phyloP scores from a whole-genome alignment of 1,140 invertebrate species.

The Heliconius eleuchia region DNA sequence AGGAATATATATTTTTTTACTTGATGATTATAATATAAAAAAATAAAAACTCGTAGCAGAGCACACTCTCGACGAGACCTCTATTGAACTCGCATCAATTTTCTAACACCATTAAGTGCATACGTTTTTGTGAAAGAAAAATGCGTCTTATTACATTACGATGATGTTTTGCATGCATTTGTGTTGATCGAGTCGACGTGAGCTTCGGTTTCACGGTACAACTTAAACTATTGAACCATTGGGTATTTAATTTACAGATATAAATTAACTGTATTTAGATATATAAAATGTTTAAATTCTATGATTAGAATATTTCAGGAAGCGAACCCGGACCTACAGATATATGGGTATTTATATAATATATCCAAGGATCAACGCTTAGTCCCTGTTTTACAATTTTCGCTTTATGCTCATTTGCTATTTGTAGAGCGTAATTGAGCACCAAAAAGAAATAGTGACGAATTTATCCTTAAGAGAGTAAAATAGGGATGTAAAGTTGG shows the following conservation, averaged over 20 bases:
- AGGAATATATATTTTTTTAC: too few relatives aligned
- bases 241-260: slow-evolving; percentile 14
- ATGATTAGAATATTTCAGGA: not conserved
- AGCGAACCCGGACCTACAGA: too few relatives aligned
- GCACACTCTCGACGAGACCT: slow-evolving; percentile 33
- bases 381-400: too few relatives aligned
- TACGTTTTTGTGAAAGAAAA: slow-evolving; percentile 75
- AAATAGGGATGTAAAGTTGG: too few relatives aligned
- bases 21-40: too few relatives aligned
- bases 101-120: slow-evolving; percentile 73
- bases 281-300: not conserved
- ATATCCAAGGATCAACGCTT: too few relatives aligned
- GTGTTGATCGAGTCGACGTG: slow-evolving; percentile 47
- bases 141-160: slow-evolving; percentile 75
- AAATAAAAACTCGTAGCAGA: slow-evolving; percentile 35
- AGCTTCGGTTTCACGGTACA: slow-evolving; percentile 39
- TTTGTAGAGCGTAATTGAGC: too few relatives aligned
- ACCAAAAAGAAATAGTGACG: not conserved
- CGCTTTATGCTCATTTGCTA: too few relatives aligned
- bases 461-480: too few relatives aligned
- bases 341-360: too few relatives aligned
- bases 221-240: slow-evolving; percentile 12
- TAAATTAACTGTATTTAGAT: not conserved
- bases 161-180: slow-evolving; percentile 65
- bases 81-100: slow-evolving; percentile 58